Percentiles rank a stretch among this genome's conserved stretches.
These are phyloP conservation scores for Chondrosia reniformis DNA, from an alignment of 37 sponge, comb jelly and placozoan species.

Conservation along the genomic window DNA sequence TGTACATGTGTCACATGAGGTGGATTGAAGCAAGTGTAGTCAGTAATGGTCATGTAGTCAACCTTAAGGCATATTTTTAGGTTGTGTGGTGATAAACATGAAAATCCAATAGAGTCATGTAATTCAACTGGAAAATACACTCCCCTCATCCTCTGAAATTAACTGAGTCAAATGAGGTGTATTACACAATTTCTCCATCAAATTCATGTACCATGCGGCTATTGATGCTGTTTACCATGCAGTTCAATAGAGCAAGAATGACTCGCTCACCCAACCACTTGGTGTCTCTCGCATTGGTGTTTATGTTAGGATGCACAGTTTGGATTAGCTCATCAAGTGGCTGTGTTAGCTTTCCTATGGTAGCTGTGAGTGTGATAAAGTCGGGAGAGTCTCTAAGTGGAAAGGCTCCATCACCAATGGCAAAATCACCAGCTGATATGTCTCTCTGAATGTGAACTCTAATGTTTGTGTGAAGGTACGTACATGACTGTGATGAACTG, in stretches of 20 bases:
- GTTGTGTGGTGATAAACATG: too few relatives aligned
- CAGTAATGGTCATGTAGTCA: too few relatives aligned
- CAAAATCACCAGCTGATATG: constrained; percentile 7
- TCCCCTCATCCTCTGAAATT: too few relatives aligned
- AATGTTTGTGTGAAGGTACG: constrained; percentile 20
- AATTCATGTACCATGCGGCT: neutral
- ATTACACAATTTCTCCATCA: neutral
- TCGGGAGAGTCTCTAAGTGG: neutral
- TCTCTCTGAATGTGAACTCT: neutral
- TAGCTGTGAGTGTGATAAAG: neutral
- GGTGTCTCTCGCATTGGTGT: neutral
- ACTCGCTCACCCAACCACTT: constrained; percentile 23
- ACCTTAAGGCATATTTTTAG: too few relatives aligned
- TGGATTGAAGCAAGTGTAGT: too few relatives aligned
- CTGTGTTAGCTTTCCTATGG: neutral
- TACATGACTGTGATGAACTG: neutral
- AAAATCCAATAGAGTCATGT: too few relatives aligned
- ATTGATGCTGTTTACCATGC: constrained; percentile 24
- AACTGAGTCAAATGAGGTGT: constrained; percentile 27
- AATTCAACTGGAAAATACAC: too few relatives aligned
- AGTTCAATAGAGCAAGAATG: constrained; percentile 22
- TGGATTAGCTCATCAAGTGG: neutral
- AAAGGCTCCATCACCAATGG: constrained; percentile 20
- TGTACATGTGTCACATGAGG: too few relatives aligned
- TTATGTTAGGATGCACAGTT: constrained; percentile 2